Base-by-base conservation (phyloP, 2,888 invertebrate species). In the Apoda limacodes region DNA sequence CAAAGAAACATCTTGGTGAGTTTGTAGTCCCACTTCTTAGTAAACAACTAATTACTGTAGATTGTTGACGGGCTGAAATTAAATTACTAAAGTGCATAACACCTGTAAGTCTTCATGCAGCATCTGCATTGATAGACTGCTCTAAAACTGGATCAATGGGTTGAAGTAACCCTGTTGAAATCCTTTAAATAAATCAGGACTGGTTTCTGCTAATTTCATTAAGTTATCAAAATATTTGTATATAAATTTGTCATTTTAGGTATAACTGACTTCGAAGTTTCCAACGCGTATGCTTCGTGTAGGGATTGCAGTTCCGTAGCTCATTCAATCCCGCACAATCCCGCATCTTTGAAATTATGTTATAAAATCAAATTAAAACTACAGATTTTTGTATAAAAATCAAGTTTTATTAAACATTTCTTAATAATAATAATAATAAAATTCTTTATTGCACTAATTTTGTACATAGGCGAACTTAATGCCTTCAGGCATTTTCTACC, bases 71-170 rank as follows among this genome's bases (percentile, higher is more conserved):
- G 15, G 43, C 42, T 6, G 38, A 41, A 22, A 47, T 44, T 5
- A 41, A 42, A 32, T 45, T 38, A 3, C 42, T 45, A 17, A 42
- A 37, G 7, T 43, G 37, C 13, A 34, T 39, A 22, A 55, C 30
- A 30, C 56, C 57, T 22, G 51, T 49, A 5, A 55, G 35, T 37
- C 36, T 48, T 20, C 39, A n/a, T n/a, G n/a, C n/a, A n/a, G n/a
- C 44, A n/a, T n/a, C n/a, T n/a, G n/a, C n/a, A n/a, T n/a, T n/a
- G n/a, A n/a, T n/a, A n/a, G n/a, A n/a, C 35, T 40, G 38, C 29
- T 28, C 43, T n/a, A 46, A 45, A 34, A 48, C 48, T n/a, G 39
- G 23, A 17, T 42, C 42, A 19, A 20, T 28, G 49, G 39, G 3
- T 48, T 42, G 22, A 47, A 44, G 6, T 3, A 45, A 23, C 45